Evolutionary conservation across 2,797 vertebrate species (phyloP).

Genomic region (Syngnathus acus): DNA sequence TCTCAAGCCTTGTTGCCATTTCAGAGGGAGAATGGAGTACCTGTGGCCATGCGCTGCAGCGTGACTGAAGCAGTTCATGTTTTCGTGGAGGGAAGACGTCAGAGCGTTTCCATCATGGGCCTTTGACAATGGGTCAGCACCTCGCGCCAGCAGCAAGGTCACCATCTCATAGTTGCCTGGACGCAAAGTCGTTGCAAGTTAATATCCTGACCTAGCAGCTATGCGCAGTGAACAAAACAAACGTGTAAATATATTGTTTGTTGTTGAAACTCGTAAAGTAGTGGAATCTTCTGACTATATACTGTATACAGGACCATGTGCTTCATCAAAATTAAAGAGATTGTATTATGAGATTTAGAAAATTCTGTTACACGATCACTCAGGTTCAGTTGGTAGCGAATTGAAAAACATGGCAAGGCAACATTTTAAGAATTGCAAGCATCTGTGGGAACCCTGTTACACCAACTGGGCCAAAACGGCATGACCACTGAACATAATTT

Average conservation of each 20-base stretch:
- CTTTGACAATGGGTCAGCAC: conserved; percentile 86
- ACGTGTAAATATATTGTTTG: too few species aligned
- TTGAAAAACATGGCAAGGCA: background rate
- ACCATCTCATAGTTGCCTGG: conserved; percentile 96
- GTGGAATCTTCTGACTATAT: too few species aligned
- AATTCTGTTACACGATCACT: background rate
- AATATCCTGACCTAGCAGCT: too few species aligned
- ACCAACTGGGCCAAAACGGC: too few species aligned
- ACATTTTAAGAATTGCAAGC: background rate
- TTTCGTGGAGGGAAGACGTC: conserved; percentile 84
- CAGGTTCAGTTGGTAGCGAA: background rate
- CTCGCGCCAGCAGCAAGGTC: conserved; percentile 83
- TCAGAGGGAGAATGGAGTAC: conserved; percentile 46
- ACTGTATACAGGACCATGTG: too few species aligned
- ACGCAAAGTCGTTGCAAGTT: conserved; percentile 9
- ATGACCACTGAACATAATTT: background rate
- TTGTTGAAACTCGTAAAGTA: too few species aligned
- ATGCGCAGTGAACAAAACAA: background rate
- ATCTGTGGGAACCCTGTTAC: background rate
- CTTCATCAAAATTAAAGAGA: too few species aligned
- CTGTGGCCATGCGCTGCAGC: conserved; percentile 93
- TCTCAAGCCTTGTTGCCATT: background rate
- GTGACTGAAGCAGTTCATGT: conserved; percentile 98
- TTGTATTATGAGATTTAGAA: background rate
- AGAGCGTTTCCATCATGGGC: conserved; percentile 80